A percentile compares a stretch with the other conserved stretches of the same genome.
Evolutionary conservation across 2,797 vertebrate genomes (phyloP).

Genomic region (Manis crassicaudata): DNA sequence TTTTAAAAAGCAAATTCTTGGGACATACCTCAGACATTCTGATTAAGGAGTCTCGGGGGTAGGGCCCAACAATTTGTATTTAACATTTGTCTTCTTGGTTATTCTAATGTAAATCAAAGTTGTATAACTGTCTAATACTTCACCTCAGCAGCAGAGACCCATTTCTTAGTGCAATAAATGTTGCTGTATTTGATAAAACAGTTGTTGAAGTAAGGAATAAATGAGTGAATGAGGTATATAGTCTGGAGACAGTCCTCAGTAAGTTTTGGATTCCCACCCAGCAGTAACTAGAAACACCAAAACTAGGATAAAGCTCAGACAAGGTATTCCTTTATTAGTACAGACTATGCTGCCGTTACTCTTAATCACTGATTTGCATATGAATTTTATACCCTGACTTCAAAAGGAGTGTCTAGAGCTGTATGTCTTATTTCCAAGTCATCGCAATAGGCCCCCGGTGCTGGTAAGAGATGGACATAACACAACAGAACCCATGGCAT

Average conservation of each 20-base stretch:
- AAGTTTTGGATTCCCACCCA: not conserved
- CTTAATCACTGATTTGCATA: not conserved
- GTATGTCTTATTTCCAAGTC: not conserved
- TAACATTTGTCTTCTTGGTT: not conserved
- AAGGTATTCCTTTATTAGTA: not conserved
- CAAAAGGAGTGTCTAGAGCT: not conserved
- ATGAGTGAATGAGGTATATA: not conserved
- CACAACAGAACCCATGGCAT: not conserved
- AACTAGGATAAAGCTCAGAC: not conserved
- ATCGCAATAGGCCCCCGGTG: not conserved
- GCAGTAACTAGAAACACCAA: not conserved
- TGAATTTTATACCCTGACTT: not conserved
- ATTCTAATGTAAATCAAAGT: not conserved
- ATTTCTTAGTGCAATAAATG: not conserved
- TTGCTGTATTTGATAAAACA: not conserved
- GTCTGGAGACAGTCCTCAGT: not conserved
- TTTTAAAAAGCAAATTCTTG: conserved; percentile 14
- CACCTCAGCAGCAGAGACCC: not conserved
- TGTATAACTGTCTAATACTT: not conserved
- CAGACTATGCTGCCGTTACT: not conserved
- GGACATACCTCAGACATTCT: not conserved
- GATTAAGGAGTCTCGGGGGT: not conserved
- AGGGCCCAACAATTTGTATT: not conserved
- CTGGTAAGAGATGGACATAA: not conserved
- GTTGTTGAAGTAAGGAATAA: not conserved